Conservation (phyloP, 2,888 invertebrate species). For the Chironomus tentans region DNA sequence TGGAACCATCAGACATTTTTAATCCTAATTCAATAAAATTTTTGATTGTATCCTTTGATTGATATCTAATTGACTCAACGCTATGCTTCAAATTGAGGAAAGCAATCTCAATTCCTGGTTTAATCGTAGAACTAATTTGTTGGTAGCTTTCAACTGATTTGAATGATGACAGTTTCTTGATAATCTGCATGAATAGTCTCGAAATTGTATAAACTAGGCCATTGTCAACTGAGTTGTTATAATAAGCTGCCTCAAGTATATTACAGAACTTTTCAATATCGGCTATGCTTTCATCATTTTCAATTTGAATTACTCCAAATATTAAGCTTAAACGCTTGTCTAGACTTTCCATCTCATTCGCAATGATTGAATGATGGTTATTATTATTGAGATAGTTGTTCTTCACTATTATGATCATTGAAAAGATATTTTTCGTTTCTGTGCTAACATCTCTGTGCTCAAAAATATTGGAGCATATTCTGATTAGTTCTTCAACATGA, state of each 20-base stretch:
- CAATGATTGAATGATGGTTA: background rate
- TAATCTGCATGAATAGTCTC: constrained; percentile 34
- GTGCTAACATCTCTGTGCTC: constrained; percentile 49
- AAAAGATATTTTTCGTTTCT: constrained; percentile 54
- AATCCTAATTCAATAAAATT: constrained; percentile 42
- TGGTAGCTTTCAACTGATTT: background rate
- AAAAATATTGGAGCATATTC: constrained; percentile 36
- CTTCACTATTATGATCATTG: constrained; percentile 32
- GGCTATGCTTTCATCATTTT: constrained; percentile 22
- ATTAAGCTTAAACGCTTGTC: constrained; percentile 33
- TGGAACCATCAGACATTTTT: constrained; percentile 29
- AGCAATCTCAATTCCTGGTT: constrained; percentile 38
- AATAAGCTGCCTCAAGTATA: constrained; percentile 32
- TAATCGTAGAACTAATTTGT: constrained; percentile 6
- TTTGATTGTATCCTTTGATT: constrained; percentile 46
- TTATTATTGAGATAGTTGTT: constrained; percentile 34
- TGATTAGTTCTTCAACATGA: constrained; percentile 28
- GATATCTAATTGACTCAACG: constrained; percentile 55
- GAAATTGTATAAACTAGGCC: background rate
- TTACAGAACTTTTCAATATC: constrained; percentile 29
- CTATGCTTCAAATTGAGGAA: constrained; percentile 52
- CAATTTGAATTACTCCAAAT: constrained; percentile 35
- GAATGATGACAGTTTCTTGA: constrained; percentile 29
- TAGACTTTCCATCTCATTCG: background rate
- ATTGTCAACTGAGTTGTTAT: constrained; percentile 14